Base-by-base conservation (phyloP, 1,140 invertebrate species). In the Oreohelix idahoensis region DNA sequence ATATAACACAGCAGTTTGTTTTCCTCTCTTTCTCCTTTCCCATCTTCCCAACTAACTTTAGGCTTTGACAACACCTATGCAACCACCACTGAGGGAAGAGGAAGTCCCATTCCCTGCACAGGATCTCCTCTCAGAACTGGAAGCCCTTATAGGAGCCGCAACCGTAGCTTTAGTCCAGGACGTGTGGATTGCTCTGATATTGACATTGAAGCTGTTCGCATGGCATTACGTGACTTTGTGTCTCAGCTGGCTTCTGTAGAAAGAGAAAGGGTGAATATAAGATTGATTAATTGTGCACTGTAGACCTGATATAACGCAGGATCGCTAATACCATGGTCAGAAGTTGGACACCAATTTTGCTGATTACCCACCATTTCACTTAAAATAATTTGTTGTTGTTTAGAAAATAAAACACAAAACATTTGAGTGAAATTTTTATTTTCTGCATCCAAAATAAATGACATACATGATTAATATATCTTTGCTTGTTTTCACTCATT, bases 221-320 rank as follows among this genome's bases (percentile, higher is more conserved):
- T 96, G 92, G 96, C 96, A 15, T 95, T 97, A 0, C 93, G 96
- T 80, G 96, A 95, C 88, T 94, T 97, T 29, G 97, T 97, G 96
- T 96, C 97, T 88, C 96, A 97, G 94, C 95, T 98, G 45, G 96
- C 96, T 0, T 95, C 96, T 91, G 95, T 97, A 75, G 96, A 97
- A 93, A 93, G 96, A 35, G 96, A 97, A 91, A 95, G 96, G 94
- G 96, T 92, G 81, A 83, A 88, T 89, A 70, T 0, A 66, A 29
- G 17, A 29, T 11, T 32, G 17, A 32, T 35, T 66, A 5, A 45
- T 45, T 45, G 42, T n/a, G n/a, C n/a, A n/a, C n/a, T n/a, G n/a
- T n/a, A n/a, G n/a, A n/a, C n/a, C n/a, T n/a, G n/a, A n/a, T n/a
- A n/a, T n/a, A n/a, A n/a, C n/a, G n/a, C n/a, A n/a, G n/a, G n/a